phyloP scores from a whole-genome alignment of 2,113 vertebrate species.

The Murina feae region DNA sequence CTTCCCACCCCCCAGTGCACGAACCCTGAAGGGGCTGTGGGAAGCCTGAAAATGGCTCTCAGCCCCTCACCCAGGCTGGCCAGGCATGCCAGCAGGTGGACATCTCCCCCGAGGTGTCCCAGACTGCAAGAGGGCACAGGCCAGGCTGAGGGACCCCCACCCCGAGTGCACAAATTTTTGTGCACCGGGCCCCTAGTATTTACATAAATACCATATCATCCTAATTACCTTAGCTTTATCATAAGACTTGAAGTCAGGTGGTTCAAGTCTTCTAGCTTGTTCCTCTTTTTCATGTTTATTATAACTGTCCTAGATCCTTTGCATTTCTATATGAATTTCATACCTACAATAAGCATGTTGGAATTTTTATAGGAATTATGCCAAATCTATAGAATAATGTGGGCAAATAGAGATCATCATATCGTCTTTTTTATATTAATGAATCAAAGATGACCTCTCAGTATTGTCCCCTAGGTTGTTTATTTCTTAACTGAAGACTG shows the following conservation, averaged over 20 bases:
- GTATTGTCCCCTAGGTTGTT: too few relatives aligned
- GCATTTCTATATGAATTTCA: not conserved
- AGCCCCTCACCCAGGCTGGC: too few relatives aligned
- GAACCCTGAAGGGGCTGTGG: too few relatives aligned
- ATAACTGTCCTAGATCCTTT: not conserved
- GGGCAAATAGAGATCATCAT: not conserved
- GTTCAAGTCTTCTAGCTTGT: not conserved
- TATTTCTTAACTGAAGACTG: not conserved
- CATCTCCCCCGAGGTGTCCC: too few relatives aligned
- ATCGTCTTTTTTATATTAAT: not conserved
- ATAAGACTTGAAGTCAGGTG: not conserved
- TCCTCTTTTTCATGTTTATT: not conserved
- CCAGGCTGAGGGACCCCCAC: too few relatives aligned
- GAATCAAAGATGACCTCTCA: not conserved
- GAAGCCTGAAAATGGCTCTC: too few relatives aligned
- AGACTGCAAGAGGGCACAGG: too few relatives aligned
- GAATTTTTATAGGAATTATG: not conserved
- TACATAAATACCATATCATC: not conserved
- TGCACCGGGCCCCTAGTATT: too few relatives aligned
- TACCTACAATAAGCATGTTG: not conserved
- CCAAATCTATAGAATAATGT: not conserved
- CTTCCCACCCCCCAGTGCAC: too few relatives aligned
- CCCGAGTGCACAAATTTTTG: too few relatives aligned
- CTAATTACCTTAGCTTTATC: not conserved
- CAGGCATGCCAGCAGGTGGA: too few relatives aligned